Evolutionary conservation across 2,797 vertebrate genomes (phyloP), one percentile per base, ranked within the genome.

Genomic region (Novumbra hubbsi): DNA sequence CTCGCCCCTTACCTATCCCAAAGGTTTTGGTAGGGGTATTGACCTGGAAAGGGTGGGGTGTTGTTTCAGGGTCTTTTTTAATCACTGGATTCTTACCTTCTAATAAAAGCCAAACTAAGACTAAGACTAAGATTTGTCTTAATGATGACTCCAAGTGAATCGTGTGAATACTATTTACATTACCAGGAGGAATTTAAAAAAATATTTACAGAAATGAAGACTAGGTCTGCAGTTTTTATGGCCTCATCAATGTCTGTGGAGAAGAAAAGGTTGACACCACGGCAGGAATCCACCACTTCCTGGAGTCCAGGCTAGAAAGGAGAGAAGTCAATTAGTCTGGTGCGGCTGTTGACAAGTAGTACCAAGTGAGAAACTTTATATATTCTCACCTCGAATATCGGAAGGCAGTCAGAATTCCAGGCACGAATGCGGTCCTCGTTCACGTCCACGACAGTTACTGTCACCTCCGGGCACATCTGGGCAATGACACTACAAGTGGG

Each of bases 1-100:
- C 95, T 24, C 94, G 89, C 30, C 95, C 95, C 86, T 96, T 96
- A 5, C 95, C 95, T 93, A 96, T 95, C 1, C 95, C 95, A 0
- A 94, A 96, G 0, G 93, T 96, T 89, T 96, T 96, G 5, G 95
- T 96, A 1, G 95, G 95, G 0, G 95, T 96, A 82, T 96, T 96
- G 65, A 96, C 95, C 95, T 96, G 73, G 24, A 27, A 30, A 27
- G 41, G 28, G 45, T 11, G 62, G 14, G 28, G 27, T 30, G 19
- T 76, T 17, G 11, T 49, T 45, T 48, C 1, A 28, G 62, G 62
- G 32, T 38, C 17, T 68, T 24, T 45, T 19, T 17, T 9, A 3
- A 21, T 21, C 65, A 67, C 34, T 67, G 34, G 32, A 38, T 60
- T 24, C 8, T 60, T 24, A 27, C 55, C 55, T 27, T 60, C n/a